Evolutionary conservation across 2,113 vertebrate species (phyloP), one percentile per base, ranked within the genome.

Genomic region (Salvelinus namaycush): DNA sequence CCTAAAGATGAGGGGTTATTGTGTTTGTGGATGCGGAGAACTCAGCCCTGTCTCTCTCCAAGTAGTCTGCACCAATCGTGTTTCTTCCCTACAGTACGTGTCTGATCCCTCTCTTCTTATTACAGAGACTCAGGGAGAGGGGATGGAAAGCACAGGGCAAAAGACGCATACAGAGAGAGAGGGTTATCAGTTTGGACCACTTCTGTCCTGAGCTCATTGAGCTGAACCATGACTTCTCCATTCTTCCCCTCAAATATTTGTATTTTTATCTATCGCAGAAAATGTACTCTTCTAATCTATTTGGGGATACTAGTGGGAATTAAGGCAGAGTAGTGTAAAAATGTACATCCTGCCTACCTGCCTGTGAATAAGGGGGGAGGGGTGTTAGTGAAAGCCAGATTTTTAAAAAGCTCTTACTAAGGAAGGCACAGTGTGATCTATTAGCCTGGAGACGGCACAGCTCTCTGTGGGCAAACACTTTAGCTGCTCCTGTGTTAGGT

Each of bases 401-500:
- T 92, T 91, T 84, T 86, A 88, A 87, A 89, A 92, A 90, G 80
- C 89, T 86, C 87, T 86, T 91, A 89, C 89, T 88, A 91, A 90
- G 86, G 84, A 91, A 90, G 87, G 84, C 91, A 86, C 88, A 90
- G 87, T 88, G 85, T 88, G 87, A 74, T 48, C 90, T 85, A 87
- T 84, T 89, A 89, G 87, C 89, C 89, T 5, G 71, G 77, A 86
- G 85, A 87, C 83, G 70, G 86, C 77, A 88, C 84, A 88, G 80
- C 88, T 90, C 87, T 90, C 89, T 88, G 81, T 89, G 88, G 80
- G 85, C 86, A 90, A 92, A 89, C 85, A 90, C 86, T 89, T 85
- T 80, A 88, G 77, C 85, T 75, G 81, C 54, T 83, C 76, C 44
- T 87, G 86, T 85, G 88, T 90, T 92, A 74, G 85, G 86, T 67